Conservation (phyloP, 2,113 vertebrate genomes). For the Eudyptes chrysolophus region DNA sequence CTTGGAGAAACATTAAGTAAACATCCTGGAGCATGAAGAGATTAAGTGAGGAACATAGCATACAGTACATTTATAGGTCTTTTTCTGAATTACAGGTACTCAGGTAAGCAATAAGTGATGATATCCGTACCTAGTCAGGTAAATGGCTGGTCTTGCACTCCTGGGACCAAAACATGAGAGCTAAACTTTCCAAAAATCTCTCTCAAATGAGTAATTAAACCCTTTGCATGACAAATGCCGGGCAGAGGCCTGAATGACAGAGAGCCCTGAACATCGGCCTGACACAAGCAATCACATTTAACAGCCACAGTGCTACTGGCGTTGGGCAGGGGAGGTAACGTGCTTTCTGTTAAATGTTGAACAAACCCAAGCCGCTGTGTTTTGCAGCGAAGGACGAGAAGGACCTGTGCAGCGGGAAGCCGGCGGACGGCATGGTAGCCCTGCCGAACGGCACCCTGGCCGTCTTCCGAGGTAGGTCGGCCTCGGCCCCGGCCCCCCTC, state of each 20-base stretch:
- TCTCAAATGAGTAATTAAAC: not conserved
- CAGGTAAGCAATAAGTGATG: not conserved
- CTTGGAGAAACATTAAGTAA: not conserved
- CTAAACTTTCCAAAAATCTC: fast-evolving
- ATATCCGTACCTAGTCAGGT: too few relatives aligned
- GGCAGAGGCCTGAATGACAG: not conserved
- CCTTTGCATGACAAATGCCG: fast-evolving
- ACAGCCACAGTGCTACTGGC: fast-evolving
- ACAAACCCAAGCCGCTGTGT: not conserved
- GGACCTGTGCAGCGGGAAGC: conserved; percentile 87
- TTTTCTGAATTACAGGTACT: not conserved
- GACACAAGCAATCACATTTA: fast-evolving
- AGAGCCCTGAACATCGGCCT: fast-evolving
- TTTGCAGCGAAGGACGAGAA: conserved; percentile 75
- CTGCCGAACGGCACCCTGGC: conserved; percentile 88
- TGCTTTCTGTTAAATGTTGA: fast-evolving
- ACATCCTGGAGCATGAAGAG: not conserved
- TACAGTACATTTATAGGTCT: fast-evolving
- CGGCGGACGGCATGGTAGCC: conserved; percentile 83
- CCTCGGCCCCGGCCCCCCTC: too few relatives aligned
- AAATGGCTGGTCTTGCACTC: not conserved
- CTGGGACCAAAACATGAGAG: too few relatives aligned
- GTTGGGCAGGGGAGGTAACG: fast-evolving
- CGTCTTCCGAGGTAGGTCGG: conserved; percentile 84
- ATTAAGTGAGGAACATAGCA: not conserved